Percentiles rank a stretch among this genome's conserved stretches.
phyloP scores from a whole-genome alignment of 2,113 vertebrate species.

The Tympanuchus pallidicinctus region DNA sequence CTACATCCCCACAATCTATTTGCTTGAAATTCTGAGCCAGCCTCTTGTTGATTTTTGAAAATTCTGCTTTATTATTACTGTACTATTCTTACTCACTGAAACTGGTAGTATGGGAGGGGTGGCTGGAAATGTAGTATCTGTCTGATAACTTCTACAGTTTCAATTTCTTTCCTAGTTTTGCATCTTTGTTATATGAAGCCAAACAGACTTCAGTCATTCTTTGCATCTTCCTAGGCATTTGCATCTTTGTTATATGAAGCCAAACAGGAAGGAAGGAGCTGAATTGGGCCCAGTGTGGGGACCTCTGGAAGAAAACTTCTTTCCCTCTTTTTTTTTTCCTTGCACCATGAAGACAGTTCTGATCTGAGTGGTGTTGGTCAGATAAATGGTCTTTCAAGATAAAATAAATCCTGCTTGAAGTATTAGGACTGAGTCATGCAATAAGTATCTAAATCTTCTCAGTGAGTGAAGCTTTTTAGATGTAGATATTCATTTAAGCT shows the following conservation, averaged over 20 bases:
- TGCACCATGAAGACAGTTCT: not conserved
- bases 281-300: fast-evolving
- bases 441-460: not conserved
- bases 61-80: not conserved
- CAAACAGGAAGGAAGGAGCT: not conserved
- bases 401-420: not conserved
- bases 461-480: not conserved
- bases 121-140: not conserved
- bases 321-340: not conserved
- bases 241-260: not conserved
- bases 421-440: not conserved
- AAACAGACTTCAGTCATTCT: too few relatives aligned
- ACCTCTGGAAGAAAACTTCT: not conserved
- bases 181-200: not conserved
- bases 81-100: not conserved
- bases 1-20: not conserved
- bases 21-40: not conserved
- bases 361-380: not conserved
- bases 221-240: not conserved
- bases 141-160: not conserved
- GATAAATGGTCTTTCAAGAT: not conserved
- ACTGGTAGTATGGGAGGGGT: not conserved
- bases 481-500: not conserved
- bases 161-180: not conserved
- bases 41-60: not conserved